Evolutionary conservation across 2,888 invertebrate species (phyloP).

Genomic region (Octonoba sinensis): DNA sequence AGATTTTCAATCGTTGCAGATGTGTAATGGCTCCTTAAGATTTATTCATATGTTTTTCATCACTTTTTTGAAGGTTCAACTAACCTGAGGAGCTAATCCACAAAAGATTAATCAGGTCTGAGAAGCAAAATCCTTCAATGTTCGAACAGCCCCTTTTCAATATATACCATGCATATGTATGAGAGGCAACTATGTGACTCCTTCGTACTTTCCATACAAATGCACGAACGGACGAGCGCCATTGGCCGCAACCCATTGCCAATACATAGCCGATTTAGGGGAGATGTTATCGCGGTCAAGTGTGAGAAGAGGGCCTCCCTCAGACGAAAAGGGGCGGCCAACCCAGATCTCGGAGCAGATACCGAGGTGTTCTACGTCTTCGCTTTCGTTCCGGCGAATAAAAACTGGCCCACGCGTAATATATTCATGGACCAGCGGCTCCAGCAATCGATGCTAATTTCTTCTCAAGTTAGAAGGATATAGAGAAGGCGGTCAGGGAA

Average conservation of each 20-base stretch:
- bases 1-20: too few species aligned
- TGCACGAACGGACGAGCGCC: neutral
- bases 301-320: neutral
- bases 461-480: conserved; percentile 30
- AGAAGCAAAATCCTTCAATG: neutral
- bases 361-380: neutral
- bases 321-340: conserved; percentile 1
- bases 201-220: conserved; percentile 1
- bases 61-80: too few species aligned
- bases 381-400: conserved; percentile 6
- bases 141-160: conserved; percentile 14
- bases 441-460: conserved; percentile 61
- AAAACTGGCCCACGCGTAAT: conserved; percentile 20
- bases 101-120: too few species aligned
- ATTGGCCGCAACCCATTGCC: conserved; percentile 32
- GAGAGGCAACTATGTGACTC: neutral
- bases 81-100: too few species aligned
- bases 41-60: too few species aligned
- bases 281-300: conserved; percentile 54
- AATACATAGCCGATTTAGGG: conserved; percentile 49
- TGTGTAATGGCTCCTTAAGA: too few species aligned
- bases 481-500: conserved; percentile 17
- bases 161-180: conserved; percentile 47
- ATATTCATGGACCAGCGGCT: conserved; percentile 50
- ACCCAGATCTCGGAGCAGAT: conserved; percentile 37